phyloP scores from a whole-genome alignment of 2,113 vertebrate genomes.

The Tetrax tetrax region DNA sequence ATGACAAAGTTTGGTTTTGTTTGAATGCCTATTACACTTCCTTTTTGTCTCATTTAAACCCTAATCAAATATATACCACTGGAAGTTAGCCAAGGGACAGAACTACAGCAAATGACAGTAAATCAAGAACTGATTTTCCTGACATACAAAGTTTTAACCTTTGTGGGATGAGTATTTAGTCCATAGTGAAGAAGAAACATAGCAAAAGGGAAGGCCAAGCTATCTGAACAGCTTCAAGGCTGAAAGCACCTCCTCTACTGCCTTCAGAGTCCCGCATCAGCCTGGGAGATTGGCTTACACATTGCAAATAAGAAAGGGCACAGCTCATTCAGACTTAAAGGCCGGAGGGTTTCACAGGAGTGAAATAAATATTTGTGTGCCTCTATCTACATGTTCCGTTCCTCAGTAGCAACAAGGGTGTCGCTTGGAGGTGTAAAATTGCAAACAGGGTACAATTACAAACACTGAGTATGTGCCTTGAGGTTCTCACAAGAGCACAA shows the following conservation, averaged over 20 bases:
- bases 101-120: not conserved
- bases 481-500: not conserved
- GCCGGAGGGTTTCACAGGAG: not conserved
- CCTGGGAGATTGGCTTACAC: not conserved
- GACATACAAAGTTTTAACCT: not conserved
- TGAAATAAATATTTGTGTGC: not conserved
- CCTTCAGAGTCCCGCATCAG: not conserved
- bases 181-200: not conserved
- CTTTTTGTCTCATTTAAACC: not conserved
- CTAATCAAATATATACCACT: conserved; percentile 2
- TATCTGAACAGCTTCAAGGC: not conserved
- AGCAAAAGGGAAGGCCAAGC: not conserved
- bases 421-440: not conserved
- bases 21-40: conserved; percentile 5
- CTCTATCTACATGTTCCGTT: not conserved
- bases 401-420: not conserved
- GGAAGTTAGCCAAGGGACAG: not conserved
- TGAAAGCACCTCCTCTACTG: not conserved
- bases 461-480: not conserved
- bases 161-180: not conserved
- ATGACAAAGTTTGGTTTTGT: not conserved
- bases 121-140: not conserved
- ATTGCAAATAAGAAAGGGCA: not conserved
- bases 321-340: not conserved
- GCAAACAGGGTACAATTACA: not conserved